Base-by-base conservation (phyloP, 2,888 invertebrate genomes). In the Odontomyia ornata region DNA sequence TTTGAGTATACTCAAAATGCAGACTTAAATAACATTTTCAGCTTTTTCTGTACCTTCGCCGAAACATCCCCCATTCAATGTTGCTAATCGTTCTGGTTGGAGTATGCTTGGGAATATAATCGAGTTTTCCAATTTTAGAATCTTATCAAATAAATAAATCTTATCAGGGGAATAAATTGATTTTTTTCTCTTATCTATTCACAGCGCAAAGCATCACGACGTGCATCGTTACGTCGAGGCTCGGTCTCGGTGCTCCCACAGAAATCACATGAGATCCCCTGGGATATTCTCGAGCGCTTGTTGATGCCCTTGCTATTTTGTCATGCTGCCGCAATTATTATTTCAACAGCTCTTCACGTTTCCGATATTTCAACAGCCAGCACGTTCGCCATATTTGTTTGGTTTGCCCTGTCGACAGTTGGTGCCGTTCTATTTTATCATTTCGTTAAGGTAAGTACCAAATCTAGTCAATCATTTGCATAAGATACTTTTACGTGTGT, bases 371-470 rank as follows among this genome's bases (percentile, higher is more conserved):
- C 93, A 80, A 91, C 91, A 83, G 89, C 94, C 79, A 92, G 94
- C 11, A 92, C 93, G 76, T 92, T 95, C 85, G 92, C 93, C 9
- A 88, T 95, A 21, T 95, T 95, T 85, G 90, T 94, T 43, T 91
- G 93, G 89, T 93, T 94, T 84, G 88, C 92, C 71, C 89, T 93
- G 82, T 92, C 93, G 71, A 91, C 92, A 78, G 89, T 93, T 79
- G 93, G 93, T 28, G 91, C 92, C 1, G 91, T 94, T 11, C 89
- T 94, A 86, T 95, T 94, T 87, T 95, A 94, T 87, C 94, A 94
- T 83, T 94, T 94, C 84, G 88, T 95, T 69, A 94, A 94, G 92
- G 95, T 94, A 88, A 89, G 88, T 85, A 21, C 13, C 9, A 9
- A 67, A 43, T 27, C 21, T 4, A 52, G 15, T 52, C 15, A 7